Percentiles rank a stretch among this genome's conserved stretches.
Conservation (phyloP, 2,113 vertebrate genomes). For the Pleuronectes platessa region DNA sequence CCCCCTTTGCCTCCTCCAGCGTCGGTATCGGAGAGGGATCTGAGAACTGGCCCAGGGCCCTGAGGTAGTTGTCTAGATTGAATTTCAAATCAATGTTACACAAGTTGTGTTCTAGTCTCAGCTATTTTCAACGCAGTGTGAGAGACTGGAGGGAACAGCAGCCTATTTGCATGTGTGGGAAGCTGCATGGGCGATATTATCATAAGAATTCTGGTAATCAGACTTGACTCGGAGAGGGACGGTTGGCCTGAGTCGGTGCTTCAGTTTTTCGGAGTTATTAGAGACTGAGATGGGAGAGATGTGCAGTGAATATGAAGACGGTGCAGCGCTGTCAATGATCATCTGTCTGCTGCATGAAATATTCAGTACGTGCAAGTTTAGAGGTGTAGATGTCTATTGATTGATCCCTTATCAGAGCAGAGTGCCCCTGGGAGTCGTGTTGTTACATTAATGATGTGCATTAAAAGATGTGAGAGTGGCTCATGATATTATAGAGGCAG, state of each 20-base stretch:
- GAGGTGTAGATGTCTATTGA: slow-evolving; percentile 27
- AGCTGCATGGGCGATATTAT: slow-evolving; percentile 49
- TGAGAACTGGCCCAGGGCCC: slow-evolving; percentile 46
- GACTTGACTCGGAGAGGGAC: slow-evolving; percentile 37
- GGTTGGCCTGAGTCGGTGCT: slow-evolving; percentile 29
- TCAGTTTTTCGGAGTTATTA: slow-evolving; percentile 53
- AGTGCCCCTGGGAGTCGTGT: not conserved
- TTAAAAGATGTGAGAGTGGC: not conserved
- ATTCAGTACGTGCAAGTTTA: slow-evolving; percentile 13
- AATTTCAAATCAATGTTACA: slow-evolving; percentile 77
- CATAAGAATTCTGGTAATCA: slow-evolving; percentile 39
- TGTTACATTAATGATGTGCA: slow-evolving; percentile 21
- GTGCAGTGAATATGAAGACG: slow-evolving; percentile 22
- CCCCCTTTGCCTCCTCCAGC: slow-evolving; percentile 16
- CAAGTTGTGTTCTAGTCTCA: slow-evolving; percentile 65
- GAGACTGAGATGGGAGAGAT: slow-evolving; percentile 36
- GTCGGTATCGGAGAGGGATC: slow-evolving; percentile 37
- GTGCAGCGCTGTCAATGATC: slow-evolving; percentile 21
- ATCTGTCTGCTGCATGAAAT: slow-evolving; percentile 16
- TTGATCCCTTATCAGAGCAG: slow-evolving; percentile 7
- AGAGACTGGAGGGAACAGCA: slow-evolving; percentile 54
- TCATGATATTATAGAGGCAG: not conserved
- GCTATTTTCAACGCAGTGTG: slow-evolving; percentile 65
- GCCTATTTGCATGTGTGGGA: slow-evolving; percentile 72
- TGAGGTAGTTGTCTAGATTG: slow-evolving; percentile 62